These are phyloP conservation scores for Synanthedon andrenaeformis DNA, from an alignment of 2,888 invertebrate species.

Conservation along the genomic window DNA sequence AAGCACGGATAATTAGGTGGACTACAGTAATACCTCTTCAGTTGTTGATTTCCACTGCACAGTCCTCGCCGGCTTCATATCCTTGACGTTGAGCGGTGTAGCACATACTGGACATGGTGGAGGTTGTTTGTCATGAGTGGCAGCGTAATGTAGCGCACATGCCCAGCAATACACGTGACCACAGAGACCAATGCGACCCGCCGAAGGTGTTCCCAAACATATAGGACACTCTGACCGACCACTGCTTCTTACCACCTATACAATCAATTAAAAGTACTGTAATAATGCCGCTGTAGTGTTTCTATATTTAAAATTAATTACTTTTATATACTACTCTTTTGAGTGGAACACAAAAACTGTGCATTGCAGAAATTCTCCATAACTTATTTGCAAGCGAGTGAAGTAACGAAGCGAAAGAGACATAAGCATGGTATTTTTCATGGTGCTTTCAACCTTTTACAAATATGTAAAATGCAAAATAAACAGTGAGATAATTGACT, in stretches of 20 bases:
- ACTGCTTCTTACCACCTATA: constrained; percentile 48
- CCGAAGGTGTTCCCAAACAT: constrained; percentile 87
- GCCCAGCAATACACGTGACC: constrained; percentile 98
- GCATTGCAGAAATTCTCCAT: no score
- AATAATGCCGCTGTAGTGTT: not conserved
- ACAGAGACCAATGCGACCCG: constrained; percentile 93
- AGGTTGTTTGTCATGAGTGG: constrained; percentile 85
- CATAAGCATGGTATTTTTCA: no score
- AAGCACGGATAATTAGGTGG: no score
- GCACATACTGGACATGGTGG: constrained; percentile 91
- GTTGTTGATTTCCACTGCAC: constrained; percentile 48
- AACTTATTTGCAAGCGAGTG: no score
- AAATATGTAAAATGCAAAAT: no score
- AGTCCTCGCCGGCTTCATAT: constrained; percentile 79
- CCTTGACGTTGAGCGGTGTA: constrained; percentile 81
- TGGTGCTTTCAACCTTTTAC: no score
- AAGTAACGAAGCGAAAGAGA: no score
- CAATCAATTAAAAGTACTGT: not conserved
- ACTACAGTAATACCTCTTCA: constrained; percentile 34
- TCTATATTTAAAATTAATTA: not conserved
- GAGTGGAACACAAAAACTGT: no score
- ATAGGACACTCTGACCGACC: constrained; percentile 82
- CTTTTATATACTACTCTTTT: no score
- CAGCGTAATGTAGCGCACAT: constrained; percentile 92
- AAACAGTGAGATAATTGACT: no score